Percentiles rank a stretch among this genome's conserved stretches.
Conservation (phyloP, 2,888 invertebrate genomes). For the Oscheius onirici region DNA sequence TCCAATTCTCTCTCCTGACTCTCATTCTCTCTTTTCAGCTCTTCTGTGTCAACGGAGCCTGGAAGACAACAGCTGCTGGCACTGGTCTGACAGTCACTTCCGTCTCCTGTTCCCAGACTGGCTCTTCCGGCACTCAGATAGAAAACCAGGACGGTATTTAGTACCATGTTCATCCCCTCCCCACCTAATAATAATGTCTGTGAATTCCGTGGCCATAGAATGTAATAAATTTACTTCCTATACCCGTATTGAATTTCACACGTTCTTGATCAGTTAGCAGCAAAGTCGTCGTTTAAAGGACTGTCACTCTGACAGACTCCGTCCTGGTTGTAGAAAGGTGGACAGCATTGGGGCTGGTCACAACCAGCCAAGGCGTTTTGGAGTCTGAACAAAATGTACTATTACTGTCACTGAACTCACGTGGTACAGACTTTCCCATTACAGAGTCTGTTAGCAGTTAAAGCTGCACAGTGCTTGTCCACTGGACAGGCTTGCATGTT, state of each 20-base stretch:
- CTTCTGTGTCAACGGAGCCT: constrained; percentile 28
- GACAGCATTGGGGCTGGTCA: constrained; percentile 66
- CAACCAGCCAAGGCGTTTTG: constrained; percentile 55
- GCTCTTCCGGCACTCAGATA: constrained; percentile 14
- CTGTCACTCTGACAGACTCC: constrained; percentile 53
- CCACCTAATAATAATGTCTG: background rate
- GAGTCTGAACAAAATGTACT: constrained; percentile 37
- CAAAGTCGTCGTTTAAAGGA: constrained; percentile 18
- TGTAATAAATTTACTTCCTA: no score
- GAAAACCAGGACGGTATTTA: constrained; percentile 15
- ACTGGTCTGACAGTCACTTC: constrained; percentile 2
- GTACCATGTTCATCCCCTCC: background rate
- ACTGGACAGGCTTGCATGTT: constrained; percentile 67
- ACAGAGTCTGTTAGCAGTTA: constrained; percentile 61
- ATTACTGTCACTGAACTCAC: constrained; percentile 19
- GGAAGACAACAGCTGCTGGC: constrained; percentile 18
- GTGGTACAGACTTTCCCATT: constrained; percentile 57
- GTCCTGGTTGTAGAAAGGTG: constrained; percentile 62
- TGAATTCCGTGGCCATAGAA: no score
- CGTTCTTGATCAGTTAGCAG: background rate
- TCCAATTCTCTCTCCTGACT: no score
- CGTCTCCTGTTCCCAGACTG: constrained; percentile 31
- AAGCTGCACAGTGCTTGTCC: constrained; percentile 56
- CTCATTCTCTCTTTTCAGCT: constrained; percentile 7
- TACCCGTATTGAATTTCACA: background rate